These are phyloP conservation scores for Nothura maculosa DNA, from an alignment of 2,797 vertebrate genomes.

Conservation along the genomic window DNA sequence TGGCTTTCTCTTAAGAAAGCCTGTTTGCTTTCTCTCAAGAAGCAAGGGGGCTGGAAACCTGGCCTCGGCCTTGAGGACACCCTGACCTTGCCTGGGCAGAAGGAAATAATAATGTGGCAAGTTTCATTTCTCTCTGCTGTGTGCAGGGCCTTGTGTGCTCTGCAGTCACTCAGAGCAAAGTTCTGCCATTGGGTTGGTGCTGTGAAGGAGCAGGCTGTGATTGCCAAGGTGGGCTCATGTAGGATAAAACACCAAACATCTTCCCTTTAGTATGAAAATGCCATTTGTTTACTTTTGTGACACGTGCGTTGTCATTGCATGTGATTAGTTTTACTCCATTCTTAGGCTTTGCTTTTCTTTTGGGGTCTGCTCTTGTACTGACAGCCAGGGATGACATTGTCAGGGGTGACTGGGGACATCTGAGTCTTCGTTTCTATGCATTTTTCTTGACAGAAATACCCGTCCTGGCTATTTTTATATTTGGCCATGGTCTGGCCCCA, in stretches of 20 bases:
- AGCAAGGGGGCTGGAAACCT: constrained; percentile 54
- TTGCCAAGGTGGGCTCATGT: constrained; percentile 34
- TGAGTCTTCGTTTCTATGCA: neutral
- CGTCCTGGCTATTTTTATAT: neutral
- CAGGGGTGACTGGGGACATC: fast-evolving
- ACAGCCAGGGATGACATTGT: fast-evolving
- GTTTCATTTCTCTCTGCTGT: constrained; percentile 57
- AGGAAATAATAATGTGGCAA: constrained; percentile 63
- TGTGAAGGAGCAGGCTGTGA: neutral
- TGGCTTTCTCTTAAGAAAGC: too few species aligned
- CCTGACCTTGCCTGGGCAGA: constrained; percentile 62
- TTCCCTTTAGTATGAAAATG: neutral
- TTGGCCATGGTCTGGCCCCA: fast-evolving
- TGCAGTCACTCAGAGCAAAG: neutral
- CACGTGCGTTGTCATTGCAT: neutral
- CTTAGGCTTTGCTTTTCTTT: neutral
- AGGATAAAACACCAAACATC: neutral
- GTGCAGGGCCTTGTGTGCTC: neutral
- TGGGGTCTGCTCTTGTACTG: neutral
- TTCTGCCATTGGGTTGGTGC: neutral
- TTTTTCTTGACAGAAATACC: neutral
- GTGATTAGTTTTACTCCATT: neutral
- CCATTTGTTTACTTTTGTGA: neutral
- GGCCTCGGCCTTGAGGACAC: constrained; percentile 34
- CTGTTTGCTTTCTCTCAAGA: neutral